Base-by-base conservation (phyloP, 2,113 vertebrate genomes). In the Chascanopsetta lugubris region DNA sequence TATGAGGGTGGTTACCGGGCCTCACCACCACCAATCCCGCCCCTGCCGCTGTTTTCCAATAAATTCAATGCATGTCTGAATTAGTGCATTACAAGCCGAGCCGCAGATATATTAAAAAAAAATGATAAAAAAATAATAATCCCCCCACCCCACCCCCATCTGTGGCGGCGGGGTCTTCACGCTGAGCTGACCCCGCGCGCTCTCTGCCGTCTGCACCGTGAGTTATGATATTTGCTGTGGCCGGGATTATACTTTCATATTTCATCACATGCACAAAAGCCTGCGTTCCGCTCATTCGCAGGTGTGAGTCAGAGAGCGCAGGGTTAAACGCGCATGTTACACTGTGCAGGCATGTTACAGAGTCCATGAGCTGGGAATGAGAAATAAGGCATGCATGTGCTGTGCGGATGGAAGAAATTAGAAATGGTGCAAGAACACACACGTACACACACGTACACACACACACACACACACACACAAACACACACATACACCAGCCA, bases 31-130 rank as follows among this genome's bases (percentile, higher is more conserved):
- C 18, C 20, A 21, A 29, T 69, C 48, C 68, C 68, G 50, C 63
- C 38, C 17, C 61, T 60, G 69, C 47, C 43, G 59, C 53, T 47
- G 29, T 74, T 84, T 53, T 89, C 80, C 82, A 91, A 90, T 91
- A 91, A 89, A 84, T 89, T 77, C 89, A 87, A 81, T 81, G 80
- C 61, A 68, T 89, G 80, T 91, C 89, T 84, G 87, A 90, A 91
- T 92, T 87, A 92, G 92, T 91, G 82, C 86, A 85, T 88, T 91
- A 91, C 86, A 88, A 85, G 86, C 72, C 79, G 75, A 45, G 63
- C 74, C 70, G 77, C 64, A 84, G 82, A 91, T 92, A 92, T 92
- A n/a, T n/a, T n/a, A n/a, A n/a, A 90, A 92, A 91, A 93, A 91
- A 89, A 89, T 86, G 69, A 86, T 87, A 83, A 86, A 89, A 89